phyloP scores from a whole-genome alignment of 2,888 invertebrate species.

The Smittia aterrima region DNA sequence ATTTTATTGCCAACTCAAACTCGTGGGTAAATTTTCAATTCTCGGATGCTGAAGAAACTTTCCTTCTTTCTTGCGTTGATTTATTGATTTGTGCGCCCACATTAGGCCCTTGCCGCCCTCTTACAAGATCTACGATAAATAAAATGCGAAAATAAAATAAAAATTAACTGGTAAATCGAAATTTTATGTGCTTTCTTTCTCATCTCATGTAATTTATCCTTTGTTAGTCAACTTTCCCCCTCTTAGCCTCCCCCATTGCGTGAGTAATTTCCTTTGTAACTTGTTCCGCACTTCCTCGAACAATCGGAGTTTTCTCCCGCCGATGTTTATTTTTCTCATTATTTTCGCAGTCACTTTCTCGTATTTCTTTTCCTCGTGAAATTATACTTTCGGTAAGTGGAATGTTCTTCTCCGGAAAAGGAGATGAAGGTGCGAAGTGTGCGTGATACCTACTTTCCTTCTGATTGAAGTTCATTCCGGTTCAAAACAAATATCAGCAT shows the following conservation, averaged over 20 bases:
- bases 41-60: neutral
- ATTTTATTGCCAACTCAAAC: neutral
- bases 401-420: neutral
- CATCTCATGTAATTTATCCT: slow-evolving; percentile 36
- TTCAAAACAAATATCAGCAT: too few relatives aligned
- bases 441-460: too few relatives aligned
- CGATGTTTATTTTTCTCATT: slow-evolving; percentile 34
- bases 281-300: neutral
- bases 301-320: neutral
- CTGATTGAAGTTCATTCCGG: too few relatives aligned
- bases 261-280: slow-evolving; percentile 30
- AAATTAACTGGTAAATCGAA: slow-evolving; percentile 35
- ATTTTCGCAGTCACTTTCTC: slow-evolving; percentile 20
- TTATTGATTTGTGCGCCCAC: slow-evolving; percentile 3
- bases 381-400: neutral
- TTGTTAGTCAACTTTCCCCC: neutral
- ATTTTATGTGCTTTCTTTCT: slow-evolving; percentile 38
- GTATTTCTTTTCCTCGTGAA: slow-evolving; percentile 21
- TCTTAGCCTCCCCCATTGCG: neutral
- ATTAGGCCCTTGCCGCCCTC: neutral
- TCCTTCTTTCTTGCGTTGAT: neutral
- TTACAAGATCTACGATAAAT: slow-evolving; percentile 17
- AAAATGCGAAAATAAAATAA: slow-evolving; percentile 38
- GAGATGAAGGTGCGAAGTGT: too few relatives aligned
- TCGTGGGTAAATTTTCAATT: slow-evolving; percentile 13